Evolutionary conservation across 1,140 invertebrate species (phyloP), one percentile per base, ranked within the genome.

Genomic region (Formica selysi): DNA sequence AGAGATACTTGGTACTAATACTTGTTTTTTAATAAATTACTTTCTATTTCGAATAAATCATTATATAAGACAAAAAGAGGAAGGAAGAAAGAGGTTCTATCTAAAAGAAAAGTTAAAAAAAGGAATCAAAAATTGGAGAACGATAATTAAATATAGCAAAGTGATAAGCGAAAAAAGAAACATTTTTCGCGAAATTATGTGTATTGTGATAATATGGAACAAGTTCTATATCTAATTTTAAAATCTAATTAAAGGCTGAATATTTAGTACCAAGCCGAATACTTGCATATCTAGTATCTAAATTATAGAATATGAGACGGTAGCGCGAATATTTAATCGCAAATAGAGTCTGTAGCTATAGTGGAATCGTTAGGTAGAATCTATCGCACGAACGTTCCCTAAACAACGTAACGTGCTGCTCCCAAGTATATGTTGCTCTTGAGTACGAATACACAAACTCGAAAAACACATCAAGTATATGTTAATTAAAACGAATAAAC

Each of bases 401-500:
- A n/a, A 79, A 67, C 62, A 67, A 38, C 22, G 41, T 67, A 67
- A 13, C 16, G 76, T 36, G 29, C 41, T 54, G 26, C 57, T n/a
- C 22, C n/a, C 26, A 41, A 62, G 8, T 29, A 29, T 65, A 36
- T 22, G n/a, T 67, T 61, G 32, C 44, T 79, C 41, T 26, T 44
- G 26, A 8, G 61, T 48, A 22, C 19, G 41, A 22, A 22, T 54
- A 38, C n/a, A 16, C 62, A 32, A 22, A 8, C 76, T n/a, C 62
- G 32, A 68, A 79, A 57, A 44, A 57, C 62, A 13, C 62, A 13
- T 67, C 36, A 41, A 62, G 26, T 16, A 64, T 26, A 26, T 22
- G 62, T 68, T 79, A 57, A 79, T 79, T 79, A 64, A 64, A 76
- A 62, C 44, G 44, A 54, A 68, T 16, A 32, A 67, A 79, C 44